Base-by-base conservation (phyloP, 2,888 invertebrate species). In the Amiota communis region DNA sequence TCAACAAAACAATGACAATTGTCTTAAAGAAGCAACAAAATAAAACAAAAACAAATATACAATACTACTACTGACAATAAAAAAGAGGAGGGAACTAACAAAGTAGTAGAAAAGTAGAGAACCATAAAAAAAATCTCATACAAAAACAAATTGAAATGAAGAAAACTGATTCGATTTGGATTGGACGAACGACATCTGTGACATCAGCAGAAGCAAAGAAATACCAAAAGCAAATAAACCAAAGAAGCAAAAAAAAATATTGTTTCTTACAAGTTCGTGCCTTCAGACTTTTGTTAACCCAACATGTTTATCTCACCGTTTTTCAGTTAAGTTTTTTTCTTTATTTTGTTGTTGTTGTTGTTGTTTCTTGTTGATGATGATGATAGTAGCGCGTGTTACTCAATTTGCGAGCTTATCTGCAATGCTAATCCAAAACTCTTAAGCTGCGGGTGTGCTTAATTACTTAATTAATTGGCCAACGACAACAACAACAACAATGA, bases 401-500 rank as follows among this genome's bases (percentile, higher is more conserved):
- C 17, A 47, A 59, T 49, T 71, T 71, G 71, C 59, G 8, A 36
- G 47, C 23, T 59, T 46, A 46, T 59, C 74, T 70, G 53, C 15
- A 23, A 74, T 36, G 59, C 57, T 70, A 70, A 59, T 59, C 61
- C 13, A 17, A 13, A n/a, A 20, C 46, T 70, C 36, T 36, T 36
- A 36, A 36, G 36, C 36, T 61, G 59, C 49, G 70, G 47, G 61
- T 49, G 70, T 20, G 72, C 70, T 53, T 78, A 78, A 78, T 78
- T 78, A 76, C 78, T 78, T 78, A 75, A 78, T 78, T 78, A 72
- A 78, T 72, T 70, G 70, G 64, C 71, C 70, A 74, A 70, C 67
- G 68, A 70, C 70, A 64, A 56, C 59, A 51, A 13, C 23, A 36
- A 15, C 48, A 70, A 72, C 72, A 75, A 78, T 73, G 75, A 67